These are phyloP conservation scores for Anoplopoma fimbria DNA, from an alignment of 2,113 vertebrate species.

Conservation along the genomic window DNA sequence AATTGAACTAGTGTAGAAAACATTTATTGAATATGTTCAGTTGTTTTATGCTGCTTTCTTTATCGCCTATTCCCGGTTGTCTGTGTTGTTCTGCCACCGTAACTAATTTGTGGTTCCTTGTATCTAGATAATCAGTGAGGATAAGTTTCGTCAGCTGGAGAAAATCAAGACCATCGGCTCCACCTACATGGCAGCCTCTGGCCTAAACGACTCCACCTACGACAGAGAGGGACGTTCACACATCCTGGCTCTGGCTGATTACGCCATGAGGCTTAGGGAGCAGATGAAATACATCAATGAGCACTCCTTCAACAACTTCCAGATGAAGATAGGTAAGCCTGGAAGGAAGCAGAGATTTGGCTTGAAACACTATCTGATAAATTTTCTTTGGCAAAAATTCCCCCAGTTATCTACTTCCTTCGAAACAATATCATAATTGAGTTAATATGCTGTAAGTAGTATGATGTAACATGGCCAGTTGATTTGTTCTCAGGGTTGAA, in stretches of 20 bases:
- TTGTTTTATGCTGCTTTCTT: neutral
- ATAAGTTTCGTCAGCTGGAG: constrained; percentile 92
- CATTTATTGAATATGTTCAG: neutral
- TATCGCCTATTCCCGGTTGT: neutral
- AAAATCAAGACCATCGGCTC: constrained; percentile 98
- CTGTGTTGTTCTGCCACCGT: neutral
- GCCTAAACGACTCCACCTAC: constrained; percentile 93
- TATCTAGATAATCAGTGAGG: constrained; percentile 92
- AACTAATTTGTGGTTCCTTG: neutral
- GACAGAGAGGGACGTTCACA: constrained; percentile 92
- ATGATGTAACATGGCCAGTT: constrained; percentile 14
- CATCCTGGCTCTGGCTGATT: constrained; percentile 92
- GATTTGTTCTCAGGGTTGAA: constrained; percentile 87
- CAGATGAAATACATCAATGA: constrained; percentile 98
- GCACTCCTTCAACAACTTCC: constrained; percentile 97
- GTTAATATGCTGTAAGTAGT: constrained; percentile 8
- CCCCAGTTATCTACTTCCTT: neutral
- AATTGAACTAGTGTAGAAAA: neutral
- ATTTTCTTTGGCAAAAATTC: neutral
- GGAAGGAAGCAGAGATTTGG: neutral
- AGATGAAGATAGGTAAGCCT: constrained; percentile 94
- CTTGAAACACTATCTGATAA: constrained; percentile 4
- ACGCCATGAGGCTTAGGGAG: constrained; percentile 93
- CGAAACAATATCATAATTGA: neutral
- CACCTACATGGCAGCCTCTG: constrained; percentile 97